Evolutionary conservation across 2,797 vertebrate species (phyloP).

Genomic region (Pangasius djambal): DNA sequence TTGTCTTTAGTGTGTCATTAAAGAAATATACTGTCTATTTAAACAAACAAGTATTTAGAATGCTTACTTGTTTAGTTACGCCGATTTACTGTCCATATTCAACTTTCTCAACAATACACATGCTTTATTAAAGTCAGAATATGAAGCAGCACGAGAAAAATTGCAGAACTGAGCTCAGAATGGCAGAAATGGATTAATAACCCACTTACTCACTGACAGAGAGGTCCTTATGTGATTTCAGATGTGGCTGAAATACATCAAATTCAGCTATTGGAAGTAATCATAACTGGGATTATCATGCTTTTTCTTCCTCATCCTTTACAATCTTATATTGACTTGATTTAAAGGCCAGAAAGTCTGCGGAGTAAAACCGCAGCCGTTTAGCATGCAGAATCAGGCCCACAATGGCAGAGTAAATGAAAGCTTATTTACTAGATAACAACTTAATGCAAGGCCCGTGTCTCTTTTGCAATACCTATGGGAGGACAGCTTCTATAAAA

Average conservation of each 20-base stretch:
- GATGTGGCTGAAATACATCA: conserved; percentile 12
- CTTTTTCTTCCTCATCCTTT: conserved; percentile 21
- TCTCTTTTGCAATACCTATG: conserved; percentile 60
- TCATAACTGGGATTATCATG: conserved; percentile 30
- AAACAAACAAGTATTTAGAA: too few species aligned
- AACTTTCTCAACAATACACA: background rate
- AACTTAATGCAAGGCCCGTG: conserved; percentile 37
- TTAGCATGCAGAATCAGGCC: conserved; percentile 34
- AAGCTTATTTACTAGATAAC: conserved; percentile 49
- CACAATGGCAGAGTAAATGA: conserved; percentile 21
- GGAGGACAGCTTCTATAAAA: conserved; percentile 30
- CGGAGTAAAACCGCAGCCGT: background rate
- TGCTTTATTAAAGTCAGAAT: conserved; percentile 1
- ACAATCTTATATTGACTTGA: conserved; percentile 5
- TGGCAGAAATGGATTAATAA: conserved; percentile 26
- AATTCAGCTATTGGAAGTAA: conserved; percentile 28
- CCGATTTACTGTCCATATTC: background rate
- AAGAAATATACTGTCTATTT: background rate
- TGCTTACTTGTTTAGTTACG: background rate
- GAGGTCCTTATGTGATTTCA: conserved; percentile 37
- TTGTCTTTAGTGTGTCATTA: background rate
- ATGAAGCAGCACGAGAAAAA: background rate
- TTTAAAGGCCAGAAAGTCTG: conserved; percentile 25
- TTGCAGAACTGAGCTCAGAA: background rate
- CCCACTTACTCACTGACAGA: conserved; percentile 12